phyloP scores from a whole-genome alignment of 2,113 vertebrate genomes.

The Cryptomyrus ogoouensis region DNA sequence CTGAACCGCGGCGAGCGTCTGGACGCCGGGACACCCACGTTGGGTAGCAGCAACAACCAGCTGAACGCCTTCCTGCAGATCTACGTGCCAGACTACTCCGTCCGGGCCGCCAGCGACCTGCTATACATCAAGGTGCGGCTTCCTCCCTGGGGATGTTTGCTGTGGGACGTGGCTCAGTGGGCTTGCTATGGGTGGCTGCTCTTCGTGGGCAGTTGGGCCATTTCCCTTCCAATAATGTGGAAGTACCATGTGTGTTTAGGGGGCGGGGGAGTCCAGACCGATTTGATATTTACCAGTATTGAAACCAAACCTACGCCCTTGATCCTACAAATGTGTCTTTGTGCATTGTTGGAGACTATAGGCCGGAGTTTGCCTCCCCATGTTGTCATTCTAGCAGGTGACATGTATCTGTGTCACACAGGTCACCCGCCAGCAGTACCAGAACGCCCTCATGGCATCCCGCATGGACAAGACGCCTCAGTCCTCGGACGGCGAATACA shows the following conservation, averaged over 20 bases:
- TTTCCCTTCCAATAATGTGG: background rate
- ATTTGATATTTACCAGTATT: background rate
- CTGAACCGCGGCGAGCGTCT: constrained; percentile 87
- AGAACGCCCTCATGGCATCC: constrained; percentile 98
- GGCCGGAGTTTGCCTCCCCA: background rate
- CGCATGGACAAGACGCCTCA: constrained; percentile 97
- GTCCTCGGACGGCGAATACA: constrained; percentile 94
- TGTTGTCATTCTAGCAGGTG: background rate
- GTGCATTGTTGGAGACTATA: background rate
- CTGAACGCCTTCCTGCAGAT: constrained; percentile 91
- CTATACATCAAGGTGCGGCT: constrained; percentile 85
- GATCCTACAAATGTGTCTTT: background rate
- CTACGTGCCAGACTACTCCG: constrained; percentile 93
- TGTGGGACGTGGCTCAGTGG: background rate
- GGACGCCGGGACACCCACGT: constrained; percentile 76
- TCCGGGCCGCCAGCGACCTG: constrained; percentile 85
- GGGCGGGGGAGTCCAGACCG: background rate
- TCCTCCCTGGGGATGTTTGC: background rate
- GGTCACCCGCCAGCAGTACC: constrained; percentile 98
- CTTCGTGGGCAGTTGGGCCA: background rate
- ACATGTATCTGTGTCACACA: constrained; percentile 37
- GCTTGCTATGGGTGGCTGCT: too few species aligned
- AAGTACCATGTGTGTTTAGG: background rate
- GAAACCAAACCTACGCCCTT: background rate
- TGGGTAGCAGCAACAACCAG: constrained; percentile 96